Percentiles rank a stretch among this genome's conserved stretches.
Conservation (phyloP, 2,113 vertebrate genomes). For the Nymphicus hollandicus region DNA sequence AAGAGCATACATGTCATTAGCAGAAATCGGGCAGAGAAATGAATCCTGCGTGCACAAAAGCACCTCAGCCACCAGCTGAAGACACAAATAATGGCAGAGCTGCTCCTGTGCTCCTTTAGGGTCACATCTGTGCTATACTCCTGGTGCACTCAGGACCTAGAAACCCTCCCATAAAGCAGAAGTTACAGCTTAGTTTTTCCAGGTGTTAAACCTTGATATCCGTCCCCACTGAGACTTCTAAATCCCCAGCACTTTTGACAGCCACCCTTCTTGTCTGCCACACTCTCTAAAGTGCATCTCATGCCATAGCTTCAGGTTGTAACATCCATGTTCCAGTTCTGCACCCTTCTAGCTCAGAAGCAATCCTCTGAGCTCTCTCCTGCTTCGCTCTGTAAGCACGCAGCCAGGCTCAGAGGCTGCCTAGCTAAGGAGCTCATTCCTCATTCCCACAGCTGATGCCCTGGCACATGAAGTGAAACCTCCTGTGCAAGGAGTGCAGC, state of each 20-base stretch:
- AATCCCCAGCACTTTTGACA: neutral
- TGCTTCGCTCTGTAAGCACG: neutral
- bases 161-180: neutral
- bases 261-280: neutral
- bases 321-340: neutral
- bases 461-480: neutral
- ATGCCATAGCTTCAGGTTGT: neutral
- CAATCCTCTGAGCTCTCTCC: neutral
- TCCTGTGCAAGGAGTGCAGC: neutral
- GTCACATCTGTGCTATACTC: neutral
- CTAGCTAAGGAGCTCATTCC: neutral
- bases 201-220: neutral
- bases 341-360: neutral
- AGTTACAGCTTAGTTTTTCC: neutral
- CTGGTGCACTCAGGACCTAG: neutral
- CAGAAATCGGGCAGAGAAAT: neutral
- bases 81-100: neutral
- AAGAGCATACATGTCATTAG: neutral
- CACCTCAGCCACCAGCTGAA: neutral
- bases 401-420: fast-evolving
- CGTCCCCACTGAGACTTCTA: neutral
- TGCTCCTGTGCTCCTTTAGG: neutral
- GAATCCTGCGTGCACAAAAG: neutral
- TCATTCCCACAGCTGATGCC: neutral
- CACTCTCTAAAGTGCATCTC: neutral